Base-by-base conservation (phyloP, 2,888 invertebrate genomes). In the Seira ritae region DNA sequence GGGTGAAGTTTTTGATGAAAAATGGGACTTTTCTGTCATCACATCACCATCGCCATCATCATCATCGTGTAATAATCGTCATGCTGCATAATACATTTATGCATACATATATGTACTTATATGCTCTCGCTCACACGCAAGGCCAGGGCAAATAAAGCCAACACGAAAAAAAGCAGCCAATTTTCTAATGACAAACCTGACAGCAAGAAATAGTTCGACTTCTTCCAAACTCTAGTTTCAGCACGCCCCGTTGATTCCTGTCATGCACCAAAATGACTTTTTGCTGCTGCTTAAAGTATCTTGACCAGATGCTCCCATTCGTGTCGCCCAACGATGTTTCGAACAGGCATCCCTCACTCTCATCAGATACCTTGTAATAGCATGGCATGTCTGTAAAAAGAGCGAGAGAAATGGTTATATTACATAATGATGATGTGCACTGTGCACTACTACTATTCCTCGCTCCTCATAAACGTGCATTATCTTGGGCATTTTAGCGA, bases 241-340 rank as follows among this genome's bases (percentile, higher is more conserved):
- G 80, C 66, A 86, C 79, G 69, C 80, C 83, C 68, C 80, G 84
- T 66, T 84, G 84, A 77, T 83, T 82, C 71, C 74, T 84, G 82
- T 86, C 86, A 83, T 83, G 81, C n/a, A 86, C 77, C n/a, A 84
- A 75, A 73, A 86, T 84, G 70, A 86, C 73, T 77, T 82, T 84
- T 66, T 86, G 84, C 76, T 86, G 76, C 67, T 80, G 84, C 62
- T 80, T 78, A 68, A 86, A 86, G 76, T 84, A 86, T 80, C 70
- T 84, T 67, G 86, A 86, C 86, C 86, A 86, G 69, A 84, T 65
- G 62, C 86, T 79, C 15, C 80, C 86, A 31, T 77, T 77, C 31
- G 84, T 82, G 60, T 84, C 84, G 31, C 82, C 84, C 19, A 80
- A 74, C 37, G 74, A 31, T 19, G 86, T 82, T 68, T 84, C 86